Conservation (phyloP, 2,888 invertebrate species). For the Girardia tigrina region DNA sequence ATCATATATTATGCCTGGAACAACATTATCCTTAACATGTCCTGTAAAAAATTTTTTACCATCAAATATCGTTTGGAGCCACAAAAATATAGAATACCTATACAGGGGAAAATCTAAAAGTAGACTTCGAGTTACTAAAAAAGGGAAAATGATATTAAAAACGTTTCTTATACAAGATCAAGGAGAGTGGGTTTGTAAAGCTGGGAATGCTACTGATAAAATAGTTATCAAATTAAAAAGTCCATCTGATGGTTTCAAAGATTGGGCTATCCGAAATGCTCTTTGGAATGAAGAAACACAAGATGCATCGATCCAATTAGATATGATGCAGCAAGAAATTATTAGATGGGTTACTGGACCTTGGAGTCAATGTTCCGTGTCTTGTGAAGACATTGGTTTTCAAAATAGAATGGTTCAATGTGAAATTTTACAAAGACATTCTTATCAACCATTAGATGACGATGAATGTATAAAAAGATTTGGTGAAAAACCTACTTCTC, state of each 20-base stretch:
- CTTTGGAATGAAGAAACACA: slow-evolving; percentile 29
- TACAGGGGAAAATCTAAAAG: not conserved
- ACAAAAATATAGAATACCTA: not conserved
- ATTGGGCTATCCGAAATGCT: slow-evolving; percentile 31
- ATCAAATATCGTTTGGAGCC: slow-evolving; percentile 23
- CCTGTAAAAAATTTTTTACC: slow-evolving; percentile 28
- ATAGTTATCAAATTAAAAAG: slow-evolving; percentile 26
- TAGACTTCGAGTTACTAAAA: slow-evolving; percentile 21
- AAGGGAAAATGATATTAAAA: slow-evolving; percentile 30
- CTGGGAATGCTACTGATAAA: slow-evolving; percentile 13
- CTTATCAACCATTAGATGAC: slow-evolving; percentile 27
- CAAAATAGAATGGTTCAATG: slow-evolving; percentile 31
- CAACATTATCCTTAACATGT: slow-evolving; percentile 28
- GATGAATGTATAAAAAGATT: slow-evolving; percentile 1
- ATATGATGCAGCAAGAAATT: not conserved
- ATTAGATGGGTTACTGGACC: slow-evolving; percentile 28
- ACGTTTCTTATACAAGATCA: slow-evolving; percentile 27
- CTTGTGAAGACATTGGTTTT: slow-evolving; percentile 26
- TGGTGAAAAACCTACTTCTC: slow-evolving; percentile 10
- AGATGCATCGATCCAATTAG: slow-evolving; percentile 24
- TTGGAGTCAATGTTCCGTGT: slow-evolving; percentile 29
- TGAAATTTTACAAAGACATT: slow-evolving; percentile 29
- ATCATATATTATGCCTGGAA: slow-evolving; percentile 33
- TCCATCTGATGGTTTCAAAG: slow-evolving; percentile 30
- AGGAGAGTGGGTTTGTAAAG: slow-evolving; percentile 32